Evolutionary conservation across 2,888 invertebrate species (phyloP).

Genomic region (Lasioglossum zephyrum): DNA sequence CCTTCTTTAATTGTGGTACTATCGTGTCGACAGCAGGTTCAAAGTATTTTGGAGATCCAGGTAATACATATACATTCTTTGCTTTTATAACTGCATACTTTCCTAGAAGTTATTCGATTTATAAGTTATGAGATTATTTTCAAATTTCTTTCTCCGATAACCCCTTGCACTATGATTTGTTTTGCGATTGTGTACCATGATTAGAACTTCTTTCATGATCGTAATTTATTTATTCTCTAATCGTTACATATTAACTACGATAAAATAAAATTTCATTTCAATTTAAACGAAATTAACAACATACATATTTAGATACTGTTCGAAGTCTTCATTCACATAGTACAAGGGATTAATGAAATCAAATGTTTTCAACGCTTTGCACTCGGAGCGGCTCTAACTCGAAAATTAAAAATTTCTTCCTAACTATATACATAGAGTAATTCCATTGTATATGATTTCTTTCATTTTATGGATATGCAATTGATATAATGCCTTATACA

Average conservation of each 20-base stretch:
- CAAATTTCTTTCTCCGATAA: background rate
- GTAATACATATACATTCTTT: slow-evolving; percentile 87
- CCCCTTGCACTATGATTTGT: background rate
- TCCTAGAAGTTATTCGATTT: slow-evolving; percentile 48
- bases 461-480: too few relatives aligned
- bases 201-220: too few relatives aligned
- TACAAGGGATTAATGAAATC: background rate
- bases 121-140: background rate
- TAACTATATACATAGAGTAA: too few relatives aligned
- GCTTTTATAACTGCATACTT: slow-evolving; percentile 75
- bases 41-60: slow-evolving; percentile 87
- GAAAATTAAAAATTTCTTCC: too few relatives aligned
- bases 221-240: too few relatives aligned
- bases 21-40: slow-evolving; percentile 75
- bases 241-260: background rate
- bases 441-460: too few relatives aligned
- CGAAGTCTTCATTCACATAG: too few relatives aligned
- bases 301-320: too few relatives aligned
- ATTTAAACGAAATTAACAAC: background rate
- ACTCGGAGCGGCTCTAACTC: too few relatives aligned
- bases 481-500: too few relatives aligned
- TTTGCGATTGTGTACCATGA: too few relatives aligned
- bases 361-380: background rate
- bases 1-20: slow-evolving; percentile 59
- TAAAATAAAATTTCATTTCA: background rate